A percentile compares a stretch with the other conserved stretches of the same genome.
Evolutionary conservation across 2,797 vertebrate genomes (phyloP).

Genomic region (Hafferia zeledoni): DNA sequence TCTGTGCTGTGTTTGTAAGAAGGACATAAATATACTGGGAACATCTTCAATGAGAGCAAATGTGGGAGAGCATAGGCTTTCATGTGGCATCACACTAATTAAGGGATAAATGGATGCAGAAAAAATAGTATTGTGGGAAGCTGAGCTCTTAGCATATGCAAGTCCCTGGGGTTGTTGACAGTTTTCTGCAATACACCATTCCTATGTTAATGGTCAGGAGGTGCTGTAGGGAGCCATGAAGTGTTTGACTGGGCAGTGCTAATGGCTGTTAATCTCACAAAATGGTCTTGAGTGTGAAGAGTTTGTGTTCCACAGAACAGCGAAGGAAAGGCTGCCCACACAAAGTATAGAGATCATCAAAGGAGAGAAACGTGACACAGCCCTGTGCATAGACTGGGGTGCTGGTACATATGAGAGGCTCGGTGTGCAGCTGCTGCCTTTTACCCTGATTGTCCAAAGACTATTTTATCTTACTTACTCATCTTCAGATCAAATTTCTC

Average conservation of each 20-base stretch:
- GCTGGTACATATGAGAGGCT: not conserved
- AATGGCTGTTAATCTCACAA: not conserved
- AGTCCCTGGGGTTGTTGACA: not conserved
- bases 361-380: not conserved
- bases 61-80: conserved; percentile 26
- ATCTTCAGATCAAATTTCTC: not conserved
- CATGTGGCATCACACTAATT: conserved; percentile 17
- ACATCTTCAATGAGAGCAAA: conserved; percentile 25
- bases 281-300: not conserved
- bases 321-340: not conserved
- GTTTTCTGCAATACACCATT: not conserved
- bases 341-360: not conserved
- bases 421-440: not conserved
- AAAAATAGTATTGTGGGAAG: conserved; percentile 27
- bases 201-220: not conserved
- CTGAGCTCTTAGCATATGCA: not conserved
- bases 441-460: not conserved
- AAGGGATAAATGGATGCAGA: conserved; percentile 35
- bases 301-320: not conserved
- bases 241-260: not conserved
- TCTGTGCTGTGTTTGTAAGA: not conserved
- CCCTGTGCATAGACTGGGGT: not conserved
- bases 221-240: not conserved
- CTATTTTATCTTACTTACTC: not conserved
- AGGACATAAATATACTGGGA: not conserved